These are phyloP conservation scores for Bilobella aurantiaca DNA, from an alignment of 1,140 invertebrate species.

Conservation along the genomic window DNA sequence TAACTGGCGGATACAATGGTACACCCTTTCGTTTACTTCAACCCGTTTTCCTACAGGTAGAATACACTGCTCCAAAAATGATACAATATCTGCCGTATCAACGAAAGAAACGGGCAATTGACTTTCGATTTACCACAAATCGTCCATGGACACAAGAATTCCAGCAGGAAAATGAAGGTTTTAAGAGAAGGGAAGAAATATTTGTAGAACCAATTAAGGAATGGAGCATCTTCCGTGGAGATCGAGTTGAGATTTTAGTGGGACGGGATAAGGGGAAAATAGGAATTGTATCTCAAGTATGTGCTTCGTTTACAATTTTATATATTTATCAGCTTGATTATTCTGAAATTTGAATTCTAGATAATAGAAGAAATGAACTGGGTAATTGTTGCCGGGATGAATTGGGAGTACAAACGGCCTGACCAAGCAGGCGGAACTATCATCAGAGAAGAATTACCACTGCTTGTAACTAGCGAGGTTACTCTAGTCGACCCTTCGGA, in stretches of 20 bases:
- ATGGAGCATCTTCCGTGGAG: conserved; percentile 73
- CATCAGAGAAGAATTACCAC: conserved; percentile 48
- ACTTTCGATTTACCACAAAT: conserved; percentile 57
- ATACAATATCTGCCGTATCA: conserved; percentile 52
- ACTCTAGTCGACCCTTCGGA: conserved; percentile 85
- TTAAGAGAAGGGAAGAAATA: conserved; percentile 40
- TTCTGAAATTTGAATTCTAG: conserved; percentile 22
- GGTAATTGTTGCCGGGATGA: conserved; percentile 88
- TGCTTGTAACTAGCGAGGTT: conserved; percentile 68
- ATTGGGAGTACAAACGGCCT: conserved; percentile 57
- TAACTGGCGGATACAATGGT: too few relatives aligned
- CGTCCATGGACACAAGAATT: conserved; percentile 74
- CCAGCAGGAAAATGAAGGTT: conserved; percentile 53
- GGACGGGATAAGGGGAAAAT: conserved; percentile 93
- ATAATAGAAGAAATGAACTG: conserved; percentile 91
- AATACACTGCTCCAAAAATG: conserved; percentile 63
- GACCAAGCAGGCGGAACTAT: conserved; percentile 56
- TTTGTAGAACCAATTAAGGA: conserved; percentile 70
- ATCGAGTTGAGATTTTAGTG: conserved; percentile 74
- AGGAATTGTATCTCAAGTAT: conserved; percentile 53
- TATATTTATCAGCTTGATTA: neutral
- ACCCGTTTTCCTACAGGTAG: too few relatives aligned
- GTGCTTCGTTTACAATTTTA: neutral
- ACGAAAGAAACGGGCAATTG: conserved; percentile 52
- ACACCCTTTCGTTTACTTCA: too few relatives aligned